Conservation (phyloP, 2,797 vertebrate species). For the Rhyacichthys aspro region DNA sequence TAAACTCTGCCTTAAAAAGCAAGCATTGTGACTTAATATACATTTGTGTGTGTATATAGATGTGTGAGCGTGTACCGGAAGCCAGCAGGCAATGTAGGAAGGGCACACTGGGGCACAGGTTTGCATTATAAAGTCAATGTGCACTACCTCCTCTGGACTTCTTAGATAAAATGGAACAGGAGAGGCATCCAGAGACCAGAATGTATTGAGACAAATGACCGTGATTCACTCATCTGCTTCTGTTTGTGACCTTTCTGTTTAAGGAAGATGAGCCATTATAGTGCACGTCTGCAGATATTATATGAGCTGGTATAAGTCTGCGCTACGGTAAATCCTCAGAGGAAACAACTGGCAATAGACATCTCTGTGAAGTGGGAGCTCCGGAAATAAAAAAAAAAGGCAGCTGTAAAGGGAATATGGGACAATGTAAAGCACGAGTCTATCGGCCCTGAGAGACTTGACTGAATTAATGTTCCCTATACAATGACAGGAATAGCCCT, state of each 20-base stretch:
- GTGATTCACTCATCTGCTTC: neutral
- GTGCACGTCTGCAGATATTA: slow-evolving; percentile 5
- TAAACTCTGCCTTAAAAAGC: too few relatives aligned
- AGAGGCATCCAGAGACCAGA: neutral
- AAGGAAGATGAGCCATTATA: slow-evolving; percentile 9
- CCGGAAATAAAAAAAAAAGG: slow-evolving; percentile 5
- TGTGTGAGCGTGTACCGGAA: too few relatives aligned
- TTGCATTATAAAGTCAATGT: too few relatives aligned
- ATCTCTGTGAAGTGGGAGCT: slow-evolving; percentile 1
- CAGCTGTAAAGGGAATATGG: slow-evolving; percentile 24
- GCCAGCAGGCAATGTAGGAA: too few relatives aligned
- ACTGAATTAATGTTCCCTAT: slow-evolving; percentile 5
- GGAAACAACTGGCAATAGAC: slow-evolving; percentile 2
- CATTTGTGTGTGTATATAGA: too few relatives aligned
- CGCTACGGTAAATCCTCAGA: slow-evolving; percentile 14
- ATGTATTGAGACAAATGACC: neutral
- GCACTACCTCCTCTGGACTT: too few relatives aligned
- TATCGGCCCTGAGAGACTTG: slow-evolving; percentile 12
- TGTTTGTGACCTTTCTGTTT: slow-evolving; percentile 17
- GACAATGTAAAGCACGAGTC: slow-evolving; percentile 18
- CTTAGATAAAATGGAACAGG: neutral
- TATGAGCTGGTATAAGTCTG: neutral
- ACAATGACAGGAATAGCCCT: neutral
- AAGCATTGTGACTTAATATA: too few relatives aligned
- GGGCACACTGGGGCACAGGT: too few relatives aligned